These are phyloP conservation scores for Dreissena rostriformis DNA, from an alignment of 1,140 invertebrate species.

Conservation along the genomic window DNA sequence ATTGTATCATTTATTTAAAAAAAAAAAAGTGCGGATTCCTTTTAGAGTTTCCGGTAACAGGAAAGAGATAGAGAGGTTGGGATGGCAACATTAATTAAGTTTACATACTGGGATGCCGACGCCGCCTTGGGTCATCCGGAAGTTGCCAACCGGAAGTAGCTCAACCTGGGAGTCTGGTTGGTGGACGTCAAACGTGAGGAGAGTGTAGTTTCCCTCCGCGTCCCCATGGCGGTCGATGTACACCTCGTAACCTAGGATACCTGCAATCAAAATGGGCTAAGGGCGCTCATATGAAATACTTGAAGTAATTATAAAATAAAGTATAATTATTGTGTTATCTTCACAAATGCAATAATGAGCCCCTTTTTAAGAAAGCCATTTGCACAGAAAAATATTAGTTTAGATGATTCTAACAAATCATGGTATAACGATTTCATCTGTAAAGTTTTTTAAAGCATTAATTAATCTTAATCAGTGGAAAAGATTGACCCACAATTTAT, in stretches of 20 bases:
- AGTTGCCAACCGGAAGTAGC: conserved; percentile 35
- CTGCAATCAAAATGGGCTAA: conserved; percentile 82
- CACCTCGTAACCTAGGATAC: conserved; percentile 95
- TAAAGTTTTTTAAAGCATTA: neutral
- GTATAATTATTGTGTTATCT: too few relatives aligned
- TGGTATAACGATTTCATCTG: too few relatives aligned
- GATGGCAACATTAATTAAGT: neutral
- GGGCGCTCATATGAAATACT: too few relatives aligned
- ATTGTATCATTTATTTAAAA: too few relatives aligned
- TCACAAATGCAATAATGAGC: too few relatives aligned
- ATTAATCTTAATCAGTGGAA: neutral
- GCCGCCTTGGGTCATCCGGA: conserved; percentile 56
- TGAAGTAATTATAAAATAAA: too few relatives aligned
- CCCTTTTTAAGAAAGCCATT: too few relatives aligned
- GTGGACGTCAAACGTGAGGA: conserved; percentile 87
- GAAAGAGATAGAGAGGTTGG: too few relatives aligned
- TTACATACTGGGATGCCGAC: conserved; percentile 60
- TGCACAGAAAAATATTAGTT: too few relatives aligned
- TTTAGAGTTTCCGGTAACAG: too few relatives aligned
- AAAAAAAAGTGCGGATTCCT: too few relatives aligned
- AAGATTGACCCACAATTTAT: neutral
- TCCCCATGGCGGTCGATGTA: conserved; percentile 95
- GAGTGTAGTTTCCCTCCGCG: conserved; percentile 97
- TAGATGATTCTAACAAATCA: too few relatives aligned
- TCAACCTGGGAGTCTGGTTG: conserved; percentile 30